Base-by-base conservation (phyloP, 23 tunicate genomes). In the Aplidium turbinatum region DNA sequence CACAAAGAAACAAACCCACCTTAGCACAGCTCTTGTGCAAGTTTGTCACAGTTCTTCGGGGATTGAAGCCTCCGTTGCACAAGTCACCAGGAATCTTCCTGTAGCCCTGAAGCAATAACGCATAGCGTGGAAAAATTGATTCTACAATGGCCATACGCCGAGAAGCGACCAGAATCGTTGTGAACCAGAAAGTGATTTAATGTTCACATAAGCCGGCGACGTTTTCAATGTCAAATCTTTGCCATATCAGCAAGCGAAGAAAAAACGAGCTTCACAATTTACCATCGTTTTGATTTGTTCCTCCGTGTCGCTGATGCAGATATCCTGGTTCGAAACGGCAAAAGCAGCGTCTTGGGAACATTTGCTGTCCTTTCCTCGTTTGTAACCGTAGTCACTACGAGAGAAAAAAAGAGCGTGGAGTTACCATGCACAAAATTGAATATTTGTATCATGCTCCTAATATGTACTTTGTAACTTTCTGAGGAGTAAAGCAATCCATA, bases 21-120 rank as follows among this genome's bases (percentile, higher is more conserved):
- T 32, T 23, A 26, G 70, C 66, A 64, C 94, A 87, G 46, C 73
- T 79, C 39, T 80, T 87, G 24, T 73, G 46, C 26, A 87, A 64
- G 29, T 30, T 20, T 63, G 42, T 46, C 20, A 80, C 60, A 34
- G 33, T 39, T 18, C 53, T 25, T 23, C 34, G 35, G 20, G 96
- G 96, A 1, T 27, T 34, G 42, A 75, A 68, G 1, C 97, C 97
- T 24, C 86, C 96, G 26, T 73, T 20, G 73, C 99, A 95, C 47
- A 63, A 58, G 47, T 95, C 99, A 1, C 99, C 99, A 20, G 99
- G 96, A 42, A 95, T 84, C 73, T 88, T 89, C 25, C 86, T 57
- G 58, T 94, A 94, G 19, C 95, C 95, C 80, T 83, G 71, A 30
- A 56, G 71, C 9, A 20, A 78, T 6, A 57, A 9, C 16, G 50